These are phyloP conservation scores for Grus americana DNA, from an alignment of 2,113 vertebrate genomes.

Conservation along the genomic window DNA sequence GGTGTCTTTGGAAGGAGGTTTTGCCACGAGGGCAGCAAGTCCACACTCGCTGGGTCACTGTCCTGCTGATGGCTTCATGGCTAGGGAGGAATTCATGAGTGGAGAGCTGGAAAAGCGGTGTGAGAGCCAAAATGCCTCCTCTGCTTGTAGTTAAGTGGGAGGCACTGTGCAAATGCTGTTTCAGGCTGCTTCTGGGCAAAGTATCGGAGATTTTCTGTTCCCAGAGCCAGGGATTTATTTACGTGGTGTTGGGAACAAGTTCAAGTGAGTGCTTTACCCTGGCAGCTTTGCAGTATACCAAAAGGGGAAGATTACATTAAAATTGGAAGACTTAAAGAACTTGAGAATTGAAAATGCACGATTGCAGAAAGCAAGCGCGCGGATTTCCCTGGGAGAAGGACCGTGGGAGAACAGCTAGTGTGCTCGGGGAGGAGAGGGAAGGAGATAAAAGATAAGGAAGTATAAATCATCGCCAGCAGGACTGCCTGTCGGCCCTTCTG, in stretches of 20 bases:
- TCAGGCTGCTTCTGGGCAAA: constrained; percentile 1
- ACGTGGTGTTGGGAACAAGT: neutral
- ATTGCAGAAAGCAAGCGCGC: neutral
- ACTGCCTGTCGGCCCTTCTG: constrained; percentile 31
- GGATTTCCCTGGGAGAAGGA: neutral
- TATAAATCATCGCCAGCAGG: constrained; percentile 13
- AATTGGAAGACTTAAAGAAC: neutral
- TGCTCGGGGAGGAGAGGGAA: neutral
- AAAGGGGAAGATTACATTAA: neutral
- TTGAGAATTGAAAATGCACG: neutral
- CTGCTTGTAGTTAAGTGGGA: neutral
- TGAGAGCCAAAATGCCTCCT: neutral
- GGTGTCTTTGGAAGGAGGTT: neutral
- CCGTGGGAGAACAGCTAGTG: constrained; percentile 34
- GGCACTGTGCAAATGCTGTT: neutral
- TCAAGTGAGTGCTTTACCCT: neutral
- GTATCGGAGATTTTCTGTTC: neutral
- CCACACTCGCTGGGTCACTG: neutral
- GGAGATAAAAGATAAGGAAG: constrained; percentile 57
- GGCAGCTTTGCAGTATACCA: neutral
- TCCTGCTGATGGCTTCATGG: rapidly evolving
- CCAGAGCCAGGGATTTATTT: neutral
- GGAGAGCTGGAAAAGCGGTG: neutral
- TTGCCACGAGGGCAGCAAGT: neutral
- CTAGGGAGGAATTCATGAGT: neutral